phyloP scores from a whole-genome alignment of 2,888 invertebrate species.

The Elysia crispata region DNA sequence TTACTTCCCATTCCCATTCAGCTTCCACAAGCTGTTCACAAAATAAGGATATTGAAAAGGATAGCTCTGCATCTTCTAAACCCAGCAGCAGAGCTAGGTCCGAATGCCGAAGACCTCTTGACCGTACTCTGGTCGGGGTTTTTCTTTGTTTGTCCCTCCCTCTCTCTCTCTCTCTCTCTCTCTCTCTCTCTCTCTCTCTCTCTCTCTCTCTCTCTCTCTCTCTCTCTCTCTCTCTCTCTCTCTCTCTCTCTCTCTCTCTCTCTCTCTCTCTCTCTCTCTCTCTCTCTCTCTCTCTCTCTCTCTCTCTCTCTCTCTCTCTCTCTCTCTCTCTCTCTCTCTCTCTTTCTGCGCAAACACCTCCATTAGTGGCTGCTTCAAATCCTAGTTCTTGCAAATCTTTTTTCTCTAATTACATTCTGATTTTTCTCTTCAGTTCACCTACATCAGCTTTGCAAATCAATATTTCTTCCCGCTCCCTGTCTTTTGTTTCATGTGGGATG shows the following conservation, averaged over 20 bases:
- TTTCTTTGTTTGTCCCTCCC: no score
- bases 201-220: conserved; percentile 39
- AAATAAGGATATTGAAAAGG: no score
- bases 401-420: not conserved
- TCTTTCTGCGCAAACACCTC: not conserved
- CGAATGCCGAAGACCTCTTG: not conserved
- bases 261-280: not conserved
- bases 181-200: conserved; percentile 29
- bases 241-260: no score
- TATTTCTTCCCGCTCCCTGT: no score
- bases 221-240: conserved; percentile 41
- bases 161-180: not conserved
- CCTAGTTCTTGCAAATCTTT: not conserved
- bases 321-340: conserved; percentile 43
- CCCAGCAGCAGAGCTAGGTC: no score
- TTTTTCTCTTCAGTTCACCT: no score
- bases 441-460: no score
- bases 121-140: not conserved
- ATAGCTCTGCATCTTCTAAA: no score
- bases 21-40: no score
- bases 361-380: not conserved
- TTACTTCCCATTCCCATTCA: no score
- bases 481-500: no score
- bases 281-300: not conserved
- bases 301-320: not conserved